A percentile compares a stretch with the other conserved stretches of the same genome.
These are phyloP conservation scores for Leptopterna dolabrata DNA, from an alignment of 2,888 invertebrate species.

Conservation along the genomic window DNA sequence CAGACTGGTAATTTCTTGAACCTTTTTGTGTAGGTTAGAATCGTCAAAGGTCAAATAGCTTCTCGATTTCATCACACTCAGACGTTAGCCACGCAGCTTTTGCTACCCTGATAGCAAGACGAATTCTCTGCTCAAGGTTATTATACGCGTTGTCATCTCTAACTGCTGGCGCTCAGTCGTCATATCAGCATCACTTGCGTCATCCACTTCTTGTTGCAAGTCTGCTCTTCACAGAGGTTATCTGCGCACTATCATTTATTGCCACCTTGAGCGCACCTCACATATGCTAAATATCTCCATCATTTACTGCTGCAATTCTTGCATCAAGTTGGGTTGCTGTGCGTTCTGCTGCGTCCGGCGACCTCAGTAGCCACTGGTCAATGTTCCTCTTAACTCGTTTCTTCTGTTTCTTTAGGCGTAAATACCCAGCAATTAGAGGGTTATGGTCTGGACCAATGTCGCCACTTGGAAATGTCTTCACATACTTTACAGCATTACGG, in stretches of 20 bases:
- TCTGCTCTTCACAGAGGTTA: background rate
- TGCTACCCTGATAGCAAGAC: no score
- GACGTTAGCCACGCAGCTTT: background rate
- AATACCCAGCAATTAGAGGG: background rate
- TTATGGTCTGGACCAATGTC: background rate
- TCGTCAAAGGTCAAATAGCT: background rate
- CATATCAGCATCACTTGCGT: background rate
- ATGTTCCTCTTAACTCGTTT: background rate
- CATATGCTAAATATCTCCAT: background rate
- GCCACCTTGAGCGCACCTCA: no score
- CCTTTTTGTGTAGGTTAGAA: constrained; percentile 64
- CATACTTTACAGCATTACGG: no score
- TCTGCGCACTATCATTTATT: no score
- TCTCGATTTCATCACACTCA: constrained; percentile 17
- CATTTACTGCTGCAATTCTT: background rate
- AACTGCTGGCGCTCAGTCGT: background rate
- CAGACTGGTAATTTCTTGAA: background rate
- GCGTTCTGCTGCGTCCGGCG: background rate
- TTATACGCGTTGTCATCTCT: background rate
- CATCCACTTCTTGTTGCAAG: background rate
- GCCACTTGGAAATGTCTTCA: background rate
- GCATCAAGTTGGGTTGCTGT: background rate
- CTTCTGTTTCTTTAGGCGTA: background rate
- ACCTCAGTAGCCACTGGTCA: no score
- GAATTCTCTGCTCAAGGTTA: background rate